Percentiles rank a stretch among this genome's conserved stretches.
Evolutionary conservation across 2,888 invertebrate genomes (phyloP).

Genomic region (Volucella zonaria): DNA sequence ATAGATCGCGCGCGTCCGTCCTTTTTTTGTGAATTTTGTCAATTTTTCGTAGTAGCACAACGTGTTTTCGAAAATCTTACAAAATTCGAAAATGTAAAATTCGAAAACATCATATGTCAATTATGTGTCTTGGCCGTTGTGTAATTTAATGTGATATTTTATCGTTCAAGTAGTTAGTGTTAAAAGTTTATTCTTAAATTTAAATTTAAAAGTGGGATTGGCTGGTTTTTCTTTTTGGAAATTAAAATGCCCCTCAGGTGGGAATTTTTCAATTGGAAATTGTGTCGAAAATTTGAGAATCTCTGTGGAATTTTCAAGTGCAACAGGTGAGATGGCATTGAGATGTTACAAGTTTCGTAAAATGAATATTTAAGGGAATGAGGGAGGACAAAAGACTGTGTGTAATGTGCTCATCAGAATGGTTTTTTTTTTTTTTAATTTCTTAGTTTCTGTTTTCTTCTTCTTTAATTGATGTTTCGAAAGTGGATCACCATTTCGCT

Average conservation of each 20-base stretch:
- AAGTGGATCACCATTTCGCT: no score
- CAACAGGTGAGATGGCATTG: conserved; percentile 17
- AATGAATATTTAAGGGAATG: not conserved
- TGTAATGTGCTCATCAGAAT: no score
- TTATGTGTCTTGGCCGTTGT: conserved; percentile 47
- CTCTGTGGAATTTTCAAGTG: not conserved
- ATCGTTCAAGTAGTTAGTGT: conserved; percentile 13
- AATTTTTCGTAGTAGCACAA: not conserved
- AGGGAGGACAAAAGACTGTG: no score
- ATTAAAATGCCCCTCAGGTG: not conserved
- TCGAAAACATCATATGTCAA: conserved; percentile 49
- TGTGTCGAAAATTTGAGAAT: not conserved
- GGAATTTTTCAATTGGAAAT: not conserved
- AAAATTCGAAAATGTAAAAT: conserved; percentile 19
- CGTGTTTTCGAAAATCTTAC: conserved; percentile 4
- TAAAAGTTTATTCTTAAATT: not conserved
- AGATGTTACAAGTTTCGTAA: not conserved
- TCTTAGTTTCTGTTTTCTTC: no score
- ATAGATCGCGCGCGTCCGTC: conserved; percentile 13
- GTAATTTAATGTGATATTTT: conserved; percentile 56
- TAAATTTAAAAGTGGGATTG: not conserved
- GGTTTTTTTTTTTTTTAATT: no score
- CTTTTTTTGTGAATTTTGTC: not conserved
- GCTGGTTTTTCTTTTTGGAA: not conserved
- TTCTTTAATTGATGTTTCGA: no score